Evolutionary conservation across 1,140 invertebrate species (phyloP).

Genomic region (Triops cancriformis): DNA sequence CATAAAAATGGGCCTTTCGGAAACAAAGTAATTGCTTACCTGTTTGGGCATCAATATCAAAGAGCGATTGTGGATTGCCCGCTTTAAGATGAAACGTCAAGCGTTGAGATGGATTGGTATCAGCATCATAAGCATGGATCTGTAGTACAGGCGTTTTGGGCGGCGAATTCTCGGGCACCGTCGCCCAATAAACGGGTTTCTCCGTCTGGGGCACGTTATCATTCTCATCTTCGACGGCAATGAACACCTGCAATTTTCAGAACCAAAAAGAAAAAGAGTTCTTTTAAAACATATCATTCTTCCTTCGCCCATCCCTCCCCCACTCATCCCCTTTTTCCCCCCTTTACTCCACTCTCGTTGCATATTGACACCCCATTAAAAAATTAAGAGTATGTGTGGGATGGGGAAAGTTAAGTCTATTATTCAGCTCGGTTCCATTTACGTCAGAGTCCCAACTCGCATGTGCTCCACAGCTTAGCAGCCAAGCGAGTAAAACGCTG

Average conservation of each 20-base stretch:
- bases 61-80: slow-evolving; percentile 83
- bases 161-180: slow-evolving; percentile 71
- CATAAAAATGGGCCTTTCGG: background rate
- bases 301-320: background rate
- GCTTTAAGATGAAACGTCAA: slow-evolving; percentile 74
- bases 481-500: background rate
- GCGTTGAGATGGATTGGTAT: slow-evolving; percentile 50
- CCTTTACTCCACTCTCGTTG: background rate
- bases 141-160: slow-evolving; percentile 62
- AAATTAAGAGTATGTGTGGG: background rate
- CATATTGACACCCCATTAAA: background rate
- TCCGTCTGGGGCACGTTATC: slow-evolving; percentile 84
- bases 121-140: slow-evolving; percentile 69
- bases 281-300: background rate
- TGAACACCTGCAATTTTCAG: slow-evolving; percentile 58
- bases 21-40: slow-evolving; percentile 49
- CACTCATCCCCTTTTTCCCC: background rate
- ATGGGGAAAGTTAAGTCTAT: background rate
- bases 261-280: slow-evolving; percentile 32
- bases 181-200: slow-evolving; percentile 73
- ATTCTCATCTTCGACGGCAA: slow-evolving; percentile 81
- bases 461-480: background rate
- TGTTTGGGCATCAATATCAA: slow-evolving; percentile 71
- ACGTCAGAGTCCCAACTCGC: background rate
- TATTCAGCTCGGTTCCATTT: background rate